A percentile compares a stretch with the other conserved stretches of the same genome.
phyloP scores from a whole-genome alignment of 2,797 vertebrate species.

The Acanthiza pusilla region DNA sequence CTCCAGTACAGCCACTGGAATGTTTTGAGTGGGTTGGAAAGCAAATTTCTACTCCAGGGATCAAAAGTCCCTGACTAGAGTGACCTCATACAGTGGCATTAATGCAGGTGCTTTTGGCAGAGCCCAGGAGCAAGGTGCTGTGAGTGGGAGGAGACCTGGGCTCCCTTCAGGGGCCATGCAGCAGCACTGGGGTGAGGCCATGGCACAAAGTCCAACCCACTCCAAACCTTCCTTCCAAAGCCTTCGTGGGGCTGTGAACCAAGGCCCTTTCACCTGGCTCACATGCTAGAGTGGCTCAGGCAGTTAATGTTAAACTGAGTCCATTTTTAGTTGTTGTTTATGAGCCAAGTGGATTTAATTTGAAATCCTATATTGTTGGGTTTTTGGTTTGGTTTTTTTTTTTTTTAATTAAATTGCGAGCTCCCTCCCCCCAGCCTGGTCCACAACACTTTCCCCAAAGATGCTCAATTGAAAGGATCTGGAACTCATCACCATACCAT shows the following conservation, averaged over 20 bases:
- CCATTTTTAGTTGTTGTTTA: not conserved
- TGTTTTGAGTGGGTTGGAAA: not conserved
- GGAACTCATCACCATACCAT: slow-evolving; percentile 51
- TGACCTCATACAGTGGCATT: not conserved
- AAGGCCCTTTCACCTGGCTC: not conserved
- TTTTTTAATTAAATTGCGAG: not conserved
- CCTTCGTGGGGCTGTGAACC: rapidly evolving
- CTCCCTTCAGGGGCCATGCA: not conserved
- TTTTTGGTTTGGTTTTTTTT: no score
- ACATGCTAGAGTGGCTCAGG: not conserved
- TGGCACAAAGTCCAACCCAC: not conserved
- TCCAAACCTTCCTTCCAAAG: not conserved
- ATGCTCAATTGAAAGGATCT: slow-evolving; percentile 47
- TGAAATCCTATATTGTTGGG: not conserved
- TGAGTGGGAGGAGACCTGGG: not conserved
- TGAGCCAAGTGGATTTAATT: not conserved
- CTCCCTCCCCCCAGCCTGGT: not conserved
- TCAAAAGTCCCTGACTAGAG: not conserved
- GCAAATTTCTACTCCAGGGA: not conserved
- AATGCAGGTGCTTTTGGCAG: not conserved
- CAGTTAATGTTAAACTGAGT: not conserved
- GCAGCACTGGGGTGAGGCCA: not conserved
- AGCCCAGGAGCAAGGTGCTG: not conserved
- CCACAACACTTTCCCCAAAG: slow-evolving; percentile 3
- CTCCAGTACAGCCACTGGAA: not conserved